Percentiles rank a stretch among this genome's conserved stretches.
These are phyloP conservation scores for Tethya wilhelma DNA, from an alignment of 37 sponge, comb jelly and placozoan genomes.

Conservation along the genomic window DNA sequence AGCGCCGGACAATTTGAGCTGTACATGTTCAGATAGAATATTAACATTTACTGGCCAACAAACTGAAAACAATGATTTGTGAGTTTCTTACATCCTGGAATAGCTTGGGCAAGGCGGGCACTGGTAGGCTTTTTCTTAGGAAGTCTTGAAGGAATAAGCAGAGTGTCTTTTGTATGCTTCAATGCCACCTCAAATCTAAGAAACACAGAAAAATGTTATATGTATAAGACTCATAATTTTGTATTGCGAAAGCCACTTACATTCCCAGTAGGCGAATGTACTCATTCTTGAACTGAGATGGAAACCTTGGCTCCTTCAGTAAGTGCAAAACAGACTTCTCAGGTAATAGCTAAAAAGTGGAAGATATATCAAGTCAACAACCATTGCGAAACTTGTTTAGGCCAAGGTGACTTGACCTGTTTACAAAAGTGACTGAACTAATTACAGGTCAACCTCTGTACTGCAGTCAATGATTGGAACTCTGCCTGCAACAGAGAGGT, in stretches of 20 bases:
- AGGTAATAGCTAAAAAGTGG: no score
- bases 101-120: constrained; percentile 1
- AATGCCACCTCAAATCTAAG: constrained; percentile 81
- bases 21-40: background rate
- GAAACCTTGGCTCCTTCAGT: constrained; percentile 61
- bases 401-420: no score
- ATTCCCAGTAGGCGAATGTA: constrained; percentile 70
- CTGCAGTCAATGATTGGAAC: no score
- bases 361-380: no score
- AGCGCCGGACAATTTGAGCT: constrained; percentile 66
- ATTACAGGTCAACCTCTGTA: no score
- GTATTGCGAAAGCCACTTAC: constrained; percentile 2
- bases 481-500: no score
- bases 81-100: constrained; percentile 12
- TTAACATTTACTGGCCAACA: no score
- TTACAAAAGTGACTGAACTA: no score
- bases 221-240: background rate
- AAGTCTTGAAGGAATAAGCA: constrained; percentile 83
- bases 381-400: no score
- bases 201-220: background rate
- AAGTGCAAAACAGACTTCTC: constrained; percentile 12
- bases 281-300: constrained; percentile 54
- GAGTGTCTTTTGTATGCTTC: constrained; percentile 27
- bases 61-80: no score
- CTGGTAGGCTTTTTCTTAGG: constrained; percentile 48